Base-by-base conservation (phyloP, 2,888 invertebrate genomes). In the Drosophila nr. perissopoda region DNA sequence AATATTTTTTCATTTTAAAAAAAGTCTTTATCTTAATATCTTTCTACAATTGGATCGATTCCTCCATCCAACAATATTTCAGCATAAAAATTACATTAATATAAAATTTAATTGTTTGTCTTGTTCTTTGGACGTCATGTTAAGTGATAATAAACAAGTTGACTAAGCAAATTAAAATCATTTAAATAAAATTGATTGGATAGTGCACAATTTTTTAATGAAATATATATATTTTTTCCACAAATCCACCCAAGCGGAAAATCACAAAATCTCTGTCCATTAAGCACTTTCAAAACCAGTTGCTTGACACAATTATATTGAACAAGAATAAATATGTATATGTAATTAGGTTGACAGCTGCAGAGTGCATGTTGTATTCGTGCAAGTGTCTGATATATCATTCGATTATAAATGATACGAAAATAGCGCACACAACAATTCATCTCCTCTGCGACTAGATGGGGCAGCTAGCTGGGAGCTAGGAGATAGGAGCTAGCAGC, bases 401-500 rank as follows among this genome's bases (percentile, higher is more conserved):
- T 71, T 63, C 68, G 62, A 66, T 71, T 68, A 60, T 60, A 75
- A 63, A 65, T 71, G 62, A 68, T 75, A 51, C 64, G 56, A 60
- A 61, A 57, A 59, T 66, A 66, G 69, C 45, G 56, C 60, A 69
- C 57, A 69, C 68, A 68, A 72, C 69, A 58, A 81, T 81, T 56
- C 59, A 78, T 70, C 73, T 68, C 59, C 65, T 77, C 2, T 33
- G 64, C 27, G 40, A 40, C 34, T 29, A 16, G 53, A 10, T 49
- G 11, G 27, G 4, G 27, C 34, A 34, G 21, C 34, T 16, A 34
- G 8, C 54, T 38, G 16, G 25, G 4, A 49, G 4, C 51, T 51
- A 21, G 27, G 21, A 21, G 49, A 1, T 18, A 2, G 42, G 29
- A 16, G 40, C 18, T 18, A 18, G 36, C 1, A 2, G 54, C 10